These are phyloP conservation scores for Brachionus plicatilis DNA, from an alignment of 1,140 invertebrate species.

Conservation along the genomic window DNA sequence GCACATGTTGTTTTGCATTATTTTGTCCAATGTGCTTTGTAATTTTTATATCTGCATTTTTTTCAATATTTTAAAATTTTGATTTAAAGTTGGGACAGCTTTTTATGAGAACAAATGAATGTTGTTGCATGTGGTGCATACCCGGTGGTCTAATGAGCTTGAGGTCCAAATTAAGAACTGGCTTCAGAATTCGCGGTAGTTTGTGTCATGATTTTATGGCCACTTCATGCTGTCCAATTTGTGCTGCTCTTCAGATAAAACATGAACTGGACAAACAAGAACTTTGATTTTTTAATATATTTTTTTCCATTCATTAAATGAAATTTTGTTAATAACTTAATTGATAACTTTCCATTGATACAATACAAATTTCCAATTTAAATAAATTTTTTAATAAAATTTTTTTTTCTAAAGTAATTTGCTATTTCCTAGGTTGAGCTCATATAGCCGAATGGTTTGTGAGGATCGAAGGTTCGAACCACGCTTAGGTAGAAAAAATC, in stretches of 20 bases:
- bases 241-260: slow-evolving; percentile 18
- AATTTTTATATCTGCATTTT: neutral
- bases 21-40: slow-evolving; percentile 38
- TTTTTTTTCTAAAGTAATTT: no score
- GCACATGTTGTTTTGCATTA: neutral
- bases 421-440: neutral
- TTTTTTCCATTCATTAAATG: neutral
- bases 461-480: no score
- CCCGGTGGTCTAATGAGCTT: slow-evolving; percentile 30
- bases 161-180: slow-evolving; percentile 27
- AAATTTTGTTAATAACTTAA: slow-evolving; percentile 15
- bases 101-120: slow-evolving; percentile 39
- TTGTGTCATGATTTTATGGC: slow-evolving; percentile 19
- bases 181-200: slow-evolving; percentile 24
- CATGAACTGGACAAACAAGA: slow-evolving; percentile 35
- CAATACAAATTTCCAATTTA: neutral
- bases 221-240: slow-evolving; percentile 26
- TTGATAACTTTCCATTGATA: neutral
- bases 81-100: slow-evolving; percentile 1
- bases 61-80: neutral
- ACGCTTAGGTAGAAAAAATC: no score
- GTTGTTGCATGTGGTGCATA: slow-evolving; percentile 32
- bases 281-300: neutral
- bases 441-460: no score
- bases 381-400: neutral